These are phyloP conservation scores for Botia almorhae DNA, from an alignment of 2,797 vertebrate genomes.

Conservation along the genomic window DNA sequence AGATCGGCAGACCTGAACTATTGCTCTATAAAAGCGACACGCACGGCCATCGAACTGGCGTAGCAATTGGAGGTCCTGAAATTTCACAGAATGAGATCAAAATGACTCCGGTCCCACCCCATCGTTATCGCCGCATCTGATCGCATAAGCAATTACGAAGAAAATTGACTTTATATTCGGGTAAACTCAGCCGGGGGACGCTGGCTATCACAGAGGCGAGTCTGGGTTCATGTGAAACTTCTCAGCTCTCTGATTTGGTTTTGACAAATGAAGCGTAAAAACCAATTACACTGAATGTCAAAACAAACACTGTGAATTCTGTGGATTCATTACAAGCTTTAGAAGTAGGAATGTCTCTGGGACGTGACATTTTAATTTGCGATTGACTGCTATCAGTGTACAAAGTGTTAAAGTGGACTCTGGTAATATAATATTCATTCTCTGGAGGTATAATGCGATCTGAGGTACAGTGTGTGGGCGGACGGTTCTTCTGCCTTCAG, in stretches of 20 bases:
- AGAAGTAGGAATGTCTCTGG: neutral
- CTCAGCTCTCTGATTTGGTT: slow-evolving; percentile 19
- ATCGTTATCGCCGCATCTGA: neutral
- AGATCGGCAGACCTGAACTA: slow-evolving; percentile 19
- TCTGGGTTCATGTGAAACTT: slow-evolving; percentile 23
- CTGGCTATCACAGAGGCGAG: slow-evolving; percentile 13
- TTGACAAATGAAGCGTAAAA: slow-evolving; percentile 37
- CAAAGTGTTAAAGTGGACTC: slow-evolving; percentile 14
- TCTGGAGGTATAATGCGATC: neutral
- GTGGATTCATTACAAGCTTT: slow-evolving; percentile 36
- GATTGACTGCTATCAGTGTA: neutral
- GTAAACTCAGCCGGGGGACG: neutral
- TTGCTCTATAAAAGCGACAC: slow-evolving; percentile 24
- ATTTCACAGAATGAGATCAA: slow-evolving; percentile 11
- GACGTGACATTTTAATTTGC: slow-evolving; percentile 15
- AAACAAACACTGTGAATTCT: slow-evolving; percentile 40
- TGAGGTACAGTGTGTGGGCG: neutral
- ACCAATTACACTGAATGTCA: slow-evolving; percentile 43
- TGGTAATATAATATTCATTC: slow-evolving; percentile 3
- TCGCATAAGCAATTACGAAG: slow-evolving; percentile 32
- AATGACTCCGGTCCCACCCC: slow-evolving; percentile 24
- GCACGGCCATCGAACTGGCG: neutral
- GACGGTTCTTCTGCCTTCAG: neutral
- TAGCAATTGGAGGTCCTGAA: neutral
- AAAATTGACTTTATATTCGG: slow-evolving; percentile 18